Conservation (phyloP, 2,113 vertebrate species). For the Sander vitreus region DNA sequence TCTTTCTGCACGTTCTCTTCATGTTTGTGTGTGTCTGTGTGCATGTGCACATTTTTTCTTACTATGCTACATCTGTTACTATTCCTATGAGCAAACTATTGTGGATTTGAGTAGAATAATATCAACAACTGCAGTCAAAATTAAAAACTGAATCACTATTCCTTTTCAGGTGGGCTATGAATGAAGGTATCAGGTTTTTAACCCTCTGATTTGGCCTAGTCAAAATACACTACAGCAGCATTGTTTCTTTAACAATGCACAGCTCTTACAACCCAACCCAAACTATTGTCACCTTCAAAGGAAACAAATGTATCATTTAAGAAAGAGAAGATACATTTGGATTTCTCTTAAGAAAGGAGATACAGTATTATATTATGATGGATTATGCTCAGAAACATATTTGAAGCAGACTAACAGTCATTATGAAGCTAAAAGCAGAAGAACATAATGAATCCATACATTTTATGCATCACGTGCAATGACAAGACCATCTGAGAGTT, state of each 20-base stretch:
- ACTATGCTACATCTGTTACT: slow-evolving; percentile 1
- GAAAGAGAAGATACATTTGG: not conserved
- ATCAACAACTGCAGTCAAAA: not conserved
- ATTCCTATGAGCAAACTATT: slow-evolving; percentile 7
- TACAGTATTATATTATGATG: slow-evolving; percentile 8
- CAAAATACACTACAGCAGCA: not conserved
- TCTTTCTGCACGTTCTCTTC: slow-evolving; percentile 3
- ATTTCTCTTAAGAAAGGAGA: not conserved
- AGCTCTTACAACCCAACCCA: not conserved
- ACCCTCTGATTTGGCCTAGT: not conserved
- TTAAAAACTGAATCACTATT: not conserved
- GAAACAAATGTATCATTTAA: not conserved
- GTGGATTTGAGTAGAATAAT: slow-evolving; percentile 1
- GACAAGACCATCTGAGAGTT: slow-evolving; percentile 20
- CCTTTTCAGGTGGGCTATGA: slow-evolving; percentile 14
- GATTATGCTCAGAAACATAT: slow-evolving; percentile 20
- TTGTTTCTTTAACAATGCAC: not conserved
- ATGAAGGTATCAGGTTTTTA: slow-evolving; percentile 14
- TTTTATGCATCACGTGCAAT: slow-evolving; percentile 23
- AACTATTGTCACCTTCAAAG: not conserved
- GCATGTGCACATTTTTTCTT: not conserved
- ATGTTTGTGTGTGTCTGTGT: not conserved
- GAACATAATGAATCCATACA: slow-evolving; percentile 38
- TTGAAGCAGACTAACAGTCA: slow-evolving; percentile 10
- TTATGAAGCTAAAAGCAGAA: slow-evolving; percentile 24